A percentile compares a stretch with the other conserved stretches of the same genome.
These are phyloP conservation scores for Slavum lentiscoides DNA, from an alignment of 2,888 invertebrate species.

Conservation along the genomic window DNA sequence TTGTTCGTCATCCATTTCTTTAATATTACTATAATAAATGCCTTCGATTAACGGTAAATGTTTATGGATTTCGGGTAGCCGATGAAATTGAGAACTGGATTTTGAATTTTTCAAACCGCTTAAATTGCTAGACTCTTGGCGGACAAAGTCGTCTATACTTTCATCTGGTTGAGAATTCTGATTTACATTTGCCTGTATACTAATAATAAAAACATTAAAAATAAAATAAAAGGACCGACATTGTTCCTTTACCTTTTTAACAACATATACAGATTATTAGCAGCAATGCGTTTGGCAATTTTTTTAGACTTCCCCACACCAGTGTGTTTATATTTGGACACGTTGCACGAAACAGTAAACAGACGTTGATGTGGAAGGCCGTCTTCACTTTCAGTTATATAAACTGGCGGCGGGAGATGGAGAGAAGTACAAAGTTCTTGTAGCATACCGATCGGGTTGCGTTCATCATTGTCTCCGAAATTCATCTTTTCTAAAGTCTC, in stretches of 20 bases:
- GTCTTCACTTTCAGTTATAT: constrained; percentile 85
- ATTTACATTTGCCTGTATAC: constrained; percentile 20
- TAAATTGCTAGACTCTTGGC: constrained; percentile 33
- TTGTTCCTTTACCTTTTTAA: constrained; percentile 21
- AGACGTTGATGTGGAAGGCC: constrained; percentile 91
- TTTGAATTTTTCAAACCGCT: constrained; percentile 46
- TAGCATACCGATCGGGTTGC: constrained; percentile 93
- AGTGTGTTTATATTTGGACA: constrained; percentile 58
- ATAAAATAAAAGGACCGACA: not conserved
- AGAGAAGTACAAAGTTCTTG: constrained; percentile 96
- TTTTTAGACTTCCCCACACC: constrained; percentile 95
- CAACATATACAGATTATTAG: constrained; percentile 67
- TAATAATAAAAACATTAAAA: constrained; percentile 1
- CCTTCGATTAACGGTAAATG: constrained; percentile 38
- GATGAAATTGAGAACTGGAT: constrained; percentile 36
- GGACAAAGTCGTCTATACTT: constrained; percentile 40
- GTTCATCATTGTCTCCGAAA: constrained; percentile 62
- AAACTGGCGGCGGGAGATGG: constrained; percentile 92
- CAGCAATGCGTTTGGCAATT: constrained; percentile 92
- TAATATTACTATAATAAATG: not conserved
- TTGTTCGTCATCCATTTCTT: constrained; percentile 30
- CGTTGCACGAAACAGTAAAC: constrained; percentile 89
- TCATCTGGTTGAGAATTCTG: constrained; percentile 3
- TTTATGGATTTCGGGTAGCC: constrained; percentile 42
- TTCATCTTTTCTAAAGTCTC: constrained; percentile 66